Evolutionary conservation across 2,113 vertebrate species (phyloP).

Genomic region (Anhinga rufa): DNA sequence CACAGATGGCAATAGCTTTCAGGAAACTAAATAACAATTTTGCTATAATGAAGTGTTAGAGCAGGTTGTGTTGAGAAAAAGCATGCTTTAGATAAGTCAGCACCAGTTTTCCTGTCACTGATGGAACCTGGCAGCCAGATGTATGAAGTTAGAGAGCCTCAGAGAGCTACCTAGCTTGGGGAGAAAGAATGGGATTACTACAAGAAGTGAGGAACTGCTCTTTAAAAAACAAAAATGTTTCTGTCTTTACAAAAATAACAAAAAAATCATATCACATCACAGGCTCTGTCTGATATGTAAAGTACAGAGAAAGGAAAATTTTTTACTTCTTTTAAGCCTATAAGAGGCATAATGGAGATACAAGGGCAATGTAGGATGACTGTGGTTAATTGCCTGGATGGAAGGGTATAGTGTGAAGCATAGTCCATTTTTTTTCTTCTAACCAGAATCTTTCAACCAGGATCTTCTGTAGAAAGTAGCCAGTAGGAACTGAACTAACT

Average conservation of each 20-base stretch:
- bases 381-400: not conserved
- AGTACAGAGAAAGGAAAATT: not conserved
- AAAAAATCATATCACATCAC: not conserved
- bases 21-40: not conserved
- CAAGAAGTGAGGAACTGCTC: not conserved
- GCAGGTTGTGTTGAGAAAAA: not conserved
- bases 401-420: not conserved
- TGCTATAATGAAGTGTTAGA: constrained; percentile 25
- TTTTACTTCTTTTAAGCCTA: not conserved
- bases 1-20: not conserved
- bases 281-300: not conserved
- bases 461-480: not conserved
- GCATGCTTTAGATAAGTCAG: not conserved
- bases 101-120: not conserved
- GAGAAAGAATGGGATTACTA: not conserved
- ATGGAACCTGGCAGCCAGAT: not conserved
- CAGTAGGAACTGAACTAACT: not conserved
- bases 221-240: not conserved
- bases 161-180: not conserved
- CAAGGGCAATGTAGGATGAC: not conserved
- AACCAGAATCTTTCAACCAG: not conserved
- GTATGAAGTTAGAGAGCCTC: not conserved
- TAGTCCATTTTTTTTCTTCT: not conserved
- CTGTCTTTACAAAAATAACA: not conserved
- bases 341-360: not conserved